Evolutionary conservation across 1,140 invertebrate species (phyloP), one percentile per base, ranked within the genome.

Genomic region (Drosophila jambulina): DNA sequence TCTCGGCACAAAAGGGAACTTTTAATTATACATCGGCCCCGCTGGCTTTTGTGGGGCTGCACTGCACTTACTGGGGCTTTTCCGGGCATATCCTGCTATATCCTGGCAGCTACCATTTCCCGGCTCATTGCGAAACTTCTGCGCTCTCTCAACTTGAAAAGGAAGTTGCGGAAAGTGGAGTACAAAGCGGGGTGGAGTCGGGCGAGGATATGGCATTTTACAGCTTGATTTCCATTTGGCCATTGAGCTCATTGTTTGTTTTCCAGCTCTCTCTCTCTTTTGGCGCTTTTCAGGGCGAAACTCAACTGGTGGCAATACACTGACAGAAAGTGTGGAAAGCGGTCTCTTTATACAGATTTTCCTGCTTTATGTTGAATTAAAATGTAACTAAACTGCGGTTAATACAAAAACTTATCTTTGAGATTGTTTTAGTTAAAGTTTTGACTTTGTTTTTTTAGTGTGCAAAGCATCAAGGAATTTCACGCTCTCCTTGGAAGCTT

Each of bases 171-270:
- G 43, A 49, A 54, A 68, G 64, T 65, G 46, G 36, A 53, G 62
- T 43, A 46, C 36, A 23, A 34, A 40, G 17, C 15, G 9, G 25
- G 42, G 3, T 7, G 60, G 21, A 29, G 19, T 21, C 12, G 25
- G 25, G 17, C 23, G 9, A 34, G 42, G 34, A 71, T 36, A 23
- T 60, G 69, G 70, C 70, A 69, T 72, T 78, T 86, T 82, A 71
- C 67, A 80, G 84, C 80, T 79, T 79, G 71, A 82, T 76, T 86
- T 83, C 67, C 76, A 88, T 88, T 87, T 79, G 67, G 63, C 54
- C 65, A 71, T 65, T 62, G 71, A 72, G 80, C 58, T 67, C 71
- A 63, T 71, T 78, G 69, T 62, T 74, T 67, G 78, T 69, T 78
- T 69, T 49, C 63, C 75, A 53, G 43, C 46, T 32, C 25, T 27